Conservation (phyloP, 2,797 vertebrate species). For the Mus spretus region DNA sequence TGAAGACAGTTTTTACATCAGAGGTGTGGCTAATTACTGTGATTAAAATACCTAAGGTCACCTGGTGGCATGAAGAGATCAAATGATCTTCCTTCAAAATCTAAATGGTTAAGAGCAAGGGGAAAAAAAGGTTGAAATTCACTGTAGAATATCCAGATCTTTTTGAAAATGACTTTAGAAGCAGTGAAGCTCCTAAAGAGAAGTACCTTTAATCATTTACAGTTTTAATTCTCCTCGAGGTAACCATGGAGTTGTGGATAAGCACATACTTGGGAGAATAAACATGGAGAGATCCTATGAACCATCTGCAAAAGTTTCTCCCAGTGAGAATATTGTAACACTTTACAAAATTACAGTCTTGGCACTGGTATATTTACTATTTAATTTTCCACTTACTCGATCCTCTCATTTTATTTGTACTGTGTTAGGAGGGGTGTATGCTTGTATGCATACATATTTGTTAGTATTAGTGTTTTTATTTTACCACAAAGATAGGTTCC, state of each 20-base stretch:
- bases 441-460: not conserved
- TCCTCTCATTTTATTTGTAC: not conserved
- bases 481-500: not conserved
- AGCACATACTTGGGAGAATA: not conserved
- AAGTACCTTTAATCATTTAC: not conserved
- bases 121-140: not conserved
- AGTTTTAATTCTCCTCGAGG: not conserved
- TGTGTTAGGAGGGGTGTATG: not conserved
- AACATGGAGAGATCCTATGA: not conserved
- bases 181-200: not conserved
- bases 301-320: not conserved
- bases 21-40: not conserved
- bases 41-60: not conserved
- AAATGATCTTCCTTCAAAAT: not conserved
- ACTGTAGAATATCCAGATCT: conserved; percentile 5
- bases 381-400: not conserved
- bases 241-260: not conserved
- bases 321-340: not conserved
- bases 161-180: not conserved
- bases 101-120: not conserved
- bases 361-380: not conserved
- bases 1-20: not conserved
- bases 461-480: not conserved
- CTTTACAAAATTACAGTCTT: not conserved
- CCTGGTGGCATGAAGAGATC: not conserved